Evolutionary conservation across 2,888 invertebrate species (phyloP).

Genomic region (Microchrysa polita): DNA sequence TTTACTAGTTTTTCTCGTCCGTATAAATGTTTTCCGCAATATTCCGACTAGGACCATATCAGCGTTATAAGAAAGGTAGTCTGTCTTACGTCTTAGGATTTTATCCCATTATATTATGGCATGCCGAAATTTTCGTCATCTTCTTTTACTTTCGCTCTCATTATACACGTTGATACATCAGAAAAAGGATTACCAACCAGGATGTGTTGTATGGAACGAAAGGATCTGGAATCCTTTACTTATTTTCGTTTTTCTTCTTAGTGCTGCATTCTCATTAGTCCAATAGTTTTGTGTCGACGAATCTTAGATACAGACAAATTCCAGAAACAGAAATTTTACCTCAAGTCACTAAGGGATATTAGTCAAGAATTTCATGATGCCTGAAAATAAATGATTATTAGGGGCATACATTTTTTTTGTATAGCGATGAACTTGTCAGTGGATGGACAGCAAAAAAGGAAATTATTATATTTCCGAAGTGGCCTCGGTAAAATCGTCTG

Average conservation of each 20-base stretch:
- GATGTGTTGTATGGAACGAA: conserved; percentile 25
- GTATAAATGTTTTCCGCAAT: neutral
- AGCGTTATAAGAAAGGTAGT: conserved; percentile 24
- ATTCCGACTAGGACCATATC: neutral
- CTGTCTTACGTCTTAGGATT: neutral
- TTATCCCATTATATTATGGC: neutral
- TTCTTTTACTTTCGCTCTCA: conserved; percentile 26
- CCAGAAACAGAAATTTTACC: conserved; percentile 34
- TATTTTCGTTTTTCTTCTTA: conserved; percentile 3
- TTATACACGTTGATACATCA: conserved; percentile 46
- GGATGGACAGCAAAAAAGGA: no score
- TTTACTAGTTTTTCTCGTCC: conserved; percentile 43
- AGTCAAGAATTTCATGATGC: conserved; percentile 25
- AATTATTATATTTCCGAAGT: no score
- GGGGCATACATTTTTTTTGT: no score
- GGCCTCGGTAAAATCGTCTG: no score
- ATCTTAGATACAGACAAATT: conserved; percentile 22
- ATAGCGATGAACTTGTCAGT: no score
- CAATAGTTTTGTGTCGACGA: neutral
- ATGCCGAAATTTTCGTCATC: neutral
- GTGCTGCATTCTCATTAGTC: conserved; percentile 23
- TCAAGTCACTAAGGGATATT: conserved; percentile 35
- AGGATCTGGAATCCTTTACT: conserved; percentile 27
- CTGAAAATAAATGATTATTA: conserved; percentile 16
- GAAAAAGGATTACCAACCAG: conserved; percentile 45